A percentile compares a stretch with the other conserved stretches of the same genome.
These are phyloP conservation scores for Bombus fervidus DNA, from an alignment of 1,140 invertebrate genomes.

Conservation along the genomic window DNA sequence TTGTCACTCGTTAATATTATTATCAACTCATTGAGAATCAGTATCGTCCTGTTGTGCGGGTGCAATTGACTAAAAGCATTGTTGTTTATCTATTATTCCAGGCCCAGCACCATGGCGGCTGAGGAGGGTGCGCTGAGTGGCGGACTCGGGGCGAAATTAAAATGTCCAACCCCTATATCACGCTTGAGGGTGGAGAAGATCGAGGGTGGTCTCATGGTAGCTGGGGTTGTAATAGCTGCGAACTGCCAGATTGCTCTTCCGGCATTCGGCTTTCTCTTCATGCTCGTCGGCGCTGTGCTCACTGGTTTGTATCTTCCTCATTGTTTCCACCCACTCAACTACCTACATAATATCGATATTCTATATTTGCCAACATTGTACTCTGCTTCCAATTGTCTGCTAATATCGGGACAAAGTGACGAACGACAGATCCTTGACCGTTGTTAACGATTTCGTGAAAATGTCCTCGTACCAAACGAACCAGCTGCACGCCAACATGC, in stretches of 20 bases:
- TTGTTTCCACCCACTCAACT: not conserved
- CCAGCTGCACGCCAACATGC: too few species aligned
- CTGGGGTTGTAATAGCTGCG: slow-evolving; percentile 88
- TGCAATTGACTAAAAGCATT: not conserved
- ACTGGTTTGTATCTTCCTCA: slow-evolving; percentile 83
- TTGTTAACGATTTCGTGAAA: too few species aligned
- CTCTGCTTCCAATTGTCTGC: not conserved
- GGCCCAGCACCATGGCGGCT: slow-evolving; percentile 81
- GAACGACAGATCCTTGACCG: not conserved
- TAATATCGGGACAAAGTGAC: not conserved
- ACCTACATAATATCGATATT: not conserved
- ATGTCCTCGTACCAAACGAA: too few species aligned
- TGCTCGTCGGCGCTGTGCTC: slow-evolving; percentile 88
- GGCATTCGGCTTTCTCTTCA: slow-evolving; percentile 88
- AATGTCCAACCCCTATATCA: slow-evolving; percentile 84
- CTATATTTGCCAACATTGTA: slow-evolving; percentile 13
- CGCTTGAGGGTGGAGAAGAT: slow-evolving; percentile 88
- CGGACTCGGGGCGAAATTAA: slow-evolving; percentile 82
- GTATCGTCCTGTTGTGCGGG: too few species aligned
- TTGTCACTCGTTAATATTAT: not conserved
- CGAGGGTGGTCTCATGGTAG: slow-evolving; percentile 88
- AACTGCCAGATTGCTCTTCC: slow-evolving; percentile 90
- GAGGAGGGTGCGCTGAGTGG: slow-evolving; percentile 77
- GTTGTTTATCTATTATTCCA: slow-evolving; percentile 73
- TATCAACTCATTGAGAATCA: too few species aligned